Conservation (phyloP, 2,113 vertebrate species). For the Neoarius graeffei region DNA sequence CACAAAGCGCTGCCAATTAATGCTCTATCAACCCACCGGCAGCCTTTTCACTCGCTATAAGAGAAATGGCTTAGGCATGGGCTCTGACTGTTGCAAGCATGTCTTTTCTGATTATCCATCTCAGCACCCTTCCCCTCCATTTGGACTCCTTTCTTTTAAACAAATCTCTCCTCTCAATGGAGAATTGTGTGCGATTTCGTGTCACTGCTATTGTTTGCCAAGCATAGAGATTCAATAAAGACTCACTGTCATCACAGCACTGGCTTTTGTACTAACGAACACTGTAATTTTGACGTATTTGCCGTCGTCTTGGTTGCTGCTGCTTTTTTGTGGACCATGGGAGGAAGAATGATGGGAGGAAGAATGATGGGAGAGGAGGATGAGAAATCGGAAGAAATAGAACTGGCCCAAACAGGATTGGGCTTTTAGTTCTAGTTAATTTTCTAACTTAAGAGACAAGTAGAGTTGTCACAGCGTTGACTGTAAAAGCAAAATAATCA, state of each 20-base stretch:
- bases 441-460: not conserved
- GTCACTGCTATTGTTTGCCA: conserved; percentile 51
- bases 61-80: conserved; percentile 47
- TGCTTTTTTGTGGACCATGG: conserved; percentile 37
- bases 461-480: not conserved
- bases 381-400: not conserved
- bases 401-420: not conserved
- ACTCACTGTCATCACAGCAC: conserved; percentile 43
- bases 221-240: conserved; percentile 51
- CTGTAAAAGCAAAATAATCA: not conserved
- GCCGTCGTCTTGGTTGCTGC: conserved; percentile 39
- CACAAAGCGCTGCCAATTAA: conserved; percentile 54
- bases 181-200: conserved; percentile 52
- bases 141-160: conserved; percentile 53
- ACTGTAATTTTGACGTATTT: conserved; percentile 37
- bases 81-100: conserved; percentile 44
- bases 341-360: conserved; percentile 18
- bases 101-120: conserved; percentile 48
- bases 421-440: conserved; percentile 1
- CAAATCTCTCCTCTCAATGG: conserved; percentile 52
- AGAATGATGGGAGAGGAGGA: conserved; percentile 13
- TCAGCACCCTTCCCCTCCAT: conserved; percentile 47
- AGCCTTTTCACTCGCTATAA: conserved; percentile 49
- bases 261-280: conserved; percentile 49
- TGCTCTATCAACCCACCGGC: conserved; percentile 51